Evolutionary conservation across 2,797 vertebrate species (phyloP).

Genomic region (Apodemus agrarius): DNA sequence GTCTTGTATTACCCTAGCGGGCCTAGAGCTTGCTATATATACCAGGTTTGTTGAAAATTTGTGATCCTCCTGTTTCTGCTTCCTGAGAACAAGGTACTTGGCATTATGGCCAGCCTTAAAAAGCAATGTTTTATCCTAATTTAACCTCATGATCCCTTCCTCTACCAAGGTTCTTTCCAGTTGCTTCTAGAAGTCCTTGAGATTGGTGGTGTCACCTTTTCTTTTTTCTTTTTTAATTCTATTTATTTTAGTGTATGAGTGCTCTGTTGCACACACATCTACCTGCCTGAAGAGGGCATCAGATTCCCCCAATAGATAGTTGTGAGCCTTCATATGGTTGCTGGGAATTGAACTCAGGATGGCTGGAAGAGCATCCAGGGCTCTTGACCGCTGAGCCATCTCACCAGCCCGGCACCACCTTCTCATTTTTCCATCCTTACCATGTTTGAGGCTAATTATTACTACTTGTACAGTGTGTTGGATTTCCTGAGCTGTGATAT

Average conservation of each 20-base stretch:
- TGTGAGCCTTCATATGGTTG: no score
- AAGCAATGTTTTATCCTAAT: background rate
- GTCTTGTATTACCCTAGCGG: background rate
- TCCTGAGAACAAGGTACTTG: background rate
- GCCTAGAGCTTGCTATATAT: background rate
- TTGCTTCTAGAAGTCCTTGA: background rate
- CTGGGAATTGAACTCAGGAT: no score
- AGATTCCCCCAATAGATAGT: no score
- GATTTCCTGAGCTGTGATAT: background rate
- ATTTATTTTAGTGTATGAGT: no score
- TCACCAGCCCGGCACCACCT: no score
- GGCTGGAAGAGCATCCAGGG: no score
- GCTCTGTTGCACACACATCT: no score
- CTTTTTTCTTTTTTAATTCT: no score
- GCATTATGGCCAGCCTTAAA: background rate
- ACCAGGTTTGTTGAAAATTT: background rate
- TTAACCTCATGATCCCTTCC: background rate
- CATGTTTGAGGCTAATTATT: background rate
- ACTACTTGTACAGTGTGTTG: background rate
- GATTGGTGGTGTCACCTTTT: background rate
- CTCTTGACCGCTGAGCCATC: no score
- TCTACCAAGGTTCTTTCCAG: background rate
- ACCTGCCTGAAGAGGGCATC: no score
- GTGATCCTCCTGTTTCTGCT: background rate
- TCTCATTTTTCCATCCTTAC: background rate